These are phyloP conservation scores for Idaea straminata DNA, from an alignment of 2,888 invertebrate species.

Conservation along the genomic window DNA sequence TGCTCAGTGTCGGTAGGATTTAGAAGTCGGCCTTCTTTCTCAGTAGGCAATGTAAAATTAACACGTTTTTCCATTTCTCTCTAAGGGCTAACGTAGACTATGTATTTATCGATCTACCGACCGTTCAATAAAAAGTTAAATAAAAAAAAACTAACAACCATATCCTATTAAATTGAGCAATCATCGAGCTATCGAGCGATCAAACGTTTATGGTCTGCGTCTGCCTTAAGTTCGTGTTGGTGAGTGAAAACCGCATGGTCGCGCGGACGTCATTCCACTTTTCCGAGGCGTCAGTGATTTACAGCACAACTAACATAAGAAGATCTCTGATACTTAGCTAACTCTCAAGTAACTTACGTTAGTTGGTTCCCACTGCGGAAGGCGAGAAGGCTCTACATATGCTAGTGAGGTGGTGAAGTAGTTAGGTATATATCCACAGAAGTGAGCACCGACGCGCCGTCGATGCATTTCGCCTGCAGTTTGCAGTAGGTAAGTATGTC, in stretches of 20 bases:
- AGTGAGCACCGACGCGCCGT: constrained; percentile 56
- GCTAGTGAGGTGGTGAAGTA: constrained; percentile 39
- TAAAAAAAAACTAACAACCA: neutral
- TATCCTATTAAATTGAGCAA: neutral
- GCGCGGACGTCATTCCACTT: constrained; percentile 78
- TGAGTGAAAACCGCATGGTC: constrained; percentile 74
- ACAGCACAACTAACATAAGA: constrained; percentile 49
- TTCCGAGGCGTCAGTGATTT: constrained; percentile 72
- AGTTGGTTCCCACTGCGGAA: constrained; percentile 29
- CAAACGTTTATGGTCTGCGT: neutral
- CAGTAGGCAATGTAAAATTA: constrained; percentile 50
- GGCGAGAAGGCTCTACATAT: constrained; percentile 46
- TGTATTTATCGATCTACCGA: neutral
- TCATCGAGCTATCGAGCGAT: neutral
- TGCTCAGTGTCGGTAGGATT: constrained; percentile 11
- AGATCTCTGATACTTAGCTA: constrained; percentile 44
- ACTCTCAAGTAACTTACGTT: constrained; percentile 33
- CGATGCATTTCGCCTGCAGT: constrained; percentile 73
- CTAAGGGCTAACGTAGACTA: constrained; percentile 27
- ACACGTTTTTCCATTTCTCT: constrained; percentile 67
- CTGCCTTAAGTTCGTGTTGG: constrained; percentile 50
- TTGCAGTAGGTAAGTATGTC: constrained; percentile 78
- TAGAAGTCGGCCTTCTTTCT: constrained; percentile 36
- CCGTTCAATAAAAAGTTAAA: neutral
- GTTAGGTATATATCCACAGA: constrained; percentile 51